Evolutionary conservation across 2,797 vertebrate species (phyloP), one percentile per base, ranked within the genome.

Genomic region (Pipistrellus kuhlii): DNA sequence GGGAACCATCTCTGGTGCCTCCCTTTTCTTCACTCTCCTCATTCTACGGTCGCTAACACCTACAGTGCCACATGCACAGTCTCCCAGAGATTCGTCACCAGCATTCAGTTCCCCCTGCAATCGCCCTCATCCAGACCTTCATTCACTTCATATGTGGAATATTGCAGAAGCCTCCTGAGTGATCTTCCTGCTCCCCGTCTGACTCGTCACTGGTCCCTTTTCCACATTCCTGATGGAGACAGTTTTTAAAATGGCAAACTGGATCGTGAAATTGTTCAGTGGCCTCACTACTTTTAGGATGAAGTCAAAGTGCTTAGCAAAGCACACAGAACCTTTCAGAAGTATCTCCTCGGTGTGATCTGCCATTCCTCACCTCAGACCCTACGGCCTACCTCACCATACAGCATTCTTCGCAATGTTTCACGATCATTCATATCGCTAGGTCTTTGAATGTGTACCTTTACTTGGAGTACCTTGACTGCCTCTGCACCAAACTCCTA

Each of bases 221-320:
- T 51, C 77, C 51, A 32, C 38, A 71, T 76, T 41, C 46, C 32
- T 68, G 44, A 48, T 41, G 27, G 87, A 46, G 48, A 73, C 35
- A 69, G 35, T 55, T 93, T 71, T 51, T 77, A 53, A 88, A 84
- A 88, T 13, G n/a, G 62, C 71, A 46, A 44, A 23, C 46, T 15
- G 13, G 30, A 20, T 46, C 32, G 78, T 17, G 9, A 83, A 87
- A 48, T 62, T 44, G 23, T 73, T 93, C 35, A 21, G 23, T 77
- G 85, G 94, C 12, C 62, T 51, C 48, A 68, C 38, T 44, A 38
- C 51, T 93, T 80, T 76, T 38, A 66, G 77, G 59, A 57, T 84
- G 21, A 95, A 85, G 59, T 75, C 8, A 48, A 82, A 46, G 18
- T 86, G 46, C 53, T 90, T 73, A 72, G 86, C 18, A 41, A 88